These are phyloP conservation scores for Sycophaga agraensis DNA, from an alignment of 1,140 invertebrate genomes.

Conservation along the genomic window DNA sequence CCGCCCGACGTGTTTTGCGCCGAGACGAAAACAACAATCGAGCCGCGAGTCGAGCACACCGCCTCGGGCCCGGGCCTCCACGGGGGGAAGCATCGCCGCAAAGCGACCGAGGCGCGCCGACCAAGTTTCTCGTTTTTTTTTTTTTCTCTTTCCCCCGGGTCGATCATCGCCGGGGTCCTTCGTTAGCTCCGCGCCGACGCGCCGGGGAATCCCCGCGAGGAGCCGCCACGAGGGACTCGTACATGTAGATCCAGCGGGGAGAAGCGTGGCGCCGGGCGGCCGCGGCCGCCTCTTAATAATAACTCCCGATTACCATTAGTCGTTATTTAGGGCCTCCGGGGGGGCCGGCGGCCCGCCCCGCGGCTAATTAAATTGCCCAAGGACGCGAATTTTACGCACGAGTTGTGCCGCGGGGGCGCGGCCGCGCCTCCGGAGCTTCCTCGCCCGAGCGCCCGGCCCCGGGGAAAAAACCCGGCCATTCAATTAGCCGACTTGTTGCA, in stretches of 20 bases:
- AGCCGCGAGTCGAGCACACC: background rate
- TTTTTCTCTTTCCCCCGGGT: background rate
- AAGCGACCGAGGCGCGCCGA: too few relatives aligned
- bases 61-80: background rate
- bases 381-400: background rate
- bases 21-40: background rate
- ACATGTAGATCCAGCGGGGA: too few relatives aligned
- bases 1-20: too few relatives aligned
- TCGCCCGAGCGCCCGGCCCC: too few relatives aligned
- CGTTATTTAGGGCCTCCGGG: constrained; percentile 18
- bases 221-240: too few relatives aligned
- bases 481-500: too few relatives aligned
- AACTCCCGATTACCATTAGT: constrained; percentile 29
- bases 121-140: too few relatives aligned
- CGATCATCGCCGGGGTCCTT: background rate
- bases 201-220: too few relatives aligned
- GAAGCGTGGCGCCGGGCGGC: too few relatives aligned
- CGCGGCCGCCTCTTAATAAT: constrained; percentile 10
- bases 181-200: background rate
- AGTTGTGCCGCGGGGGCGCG: background rate
- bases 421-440: too few relatives aligned
- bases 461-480: too few relatives aligned
- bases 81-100: too few relatives aligned
- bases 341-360: background rate
- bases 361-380: background rate